Percentiles rank a stretch among this genome's conserved stretches.
Conservation (phyloP, 1,140 invertebrate genomes). For the Holcopasites calliopsidis region DNA sequence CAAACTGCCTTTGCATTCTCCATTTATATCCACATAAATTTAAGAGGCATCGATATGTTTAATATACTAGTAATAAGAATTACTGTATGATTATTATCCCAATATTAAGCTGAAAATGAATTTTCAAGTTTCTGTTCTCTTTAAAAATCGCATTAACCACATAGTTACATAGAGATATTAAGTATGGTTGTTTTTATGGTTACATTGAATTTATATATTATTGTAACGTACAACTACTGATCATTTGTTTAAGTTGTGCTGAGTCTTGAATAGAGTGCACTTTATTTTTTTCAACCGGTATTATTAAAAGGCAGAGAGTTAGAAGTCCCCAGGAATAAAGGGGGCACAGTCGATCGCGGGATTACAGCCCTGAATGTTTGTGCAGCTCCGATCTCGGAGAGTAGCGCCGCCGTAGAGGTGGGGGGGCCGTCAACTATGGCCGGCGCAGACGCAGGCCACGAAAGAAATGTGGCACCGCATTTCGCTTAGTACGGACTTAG, state of each 20-base stretch:
- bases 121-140: no score
- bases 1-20: not conserved
- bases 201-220: not conserved
- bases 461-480: slow-evolving; percentile 77
- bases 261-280: rapidly evolving
- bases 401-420: slow-evolving; percentile 58
- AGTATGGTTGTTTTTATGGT: not conserved
- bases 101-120: not conserved
- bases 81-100: no score
- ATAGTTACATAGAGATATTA: not conserved
- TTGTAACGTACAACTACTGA: no score
- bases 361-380: slow-evolving; percentile 66
- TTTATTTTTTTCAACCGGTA: no score
- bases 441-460: slow-evolving; percentile 74
- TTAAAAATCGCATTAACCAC: not conserved
- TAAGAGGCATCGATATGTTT: not conserved
- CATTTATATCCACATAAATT: not conserved
- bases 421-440: slow-evolving; percentile 75
- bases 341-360: no score
- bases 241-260: not conserved
- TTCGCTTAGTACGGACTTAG: slow-evolving; percentile 76
- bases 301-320: not conserved
- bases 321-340: no score
- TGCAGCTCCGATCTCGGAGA: slow-evolving; percentile 48
- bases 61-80: not conserved